Evolutionary conservation across 2,113 vertebrate species (phyloP).

Genomic region (Aegotheles bennettii): DNA sequence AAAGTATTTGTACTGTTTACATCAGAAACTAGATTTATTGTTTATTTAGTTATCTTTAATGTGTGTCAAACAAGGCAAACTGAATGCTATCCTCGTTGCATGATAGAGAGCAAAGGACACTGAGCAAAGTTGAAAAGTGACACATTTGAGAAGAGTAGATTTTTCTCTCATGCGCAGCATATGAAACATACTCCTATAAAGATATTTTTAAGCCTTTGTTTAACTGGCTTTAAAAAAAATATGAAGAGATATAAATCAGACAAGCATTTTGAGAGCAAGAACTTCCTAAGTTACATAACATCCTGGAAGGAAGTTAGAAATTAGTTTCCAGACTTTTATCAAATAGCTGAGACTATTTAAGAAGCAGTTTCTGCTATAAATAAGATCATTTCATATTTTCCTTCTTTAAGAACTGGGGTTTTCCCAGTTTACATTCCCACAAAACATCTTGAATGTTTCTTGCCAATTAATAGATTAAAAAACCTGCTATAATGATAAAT

Average conservation of each 20-base stretch:
- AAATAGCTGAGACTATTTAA: background rate
- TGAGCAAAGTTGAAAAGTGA: background rate
- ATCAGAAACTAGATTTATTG: background rate
- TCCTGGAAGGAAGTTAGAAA: background rate
- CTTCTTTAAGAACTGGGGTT: background rate
- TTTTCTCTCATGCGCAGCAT: background rate
- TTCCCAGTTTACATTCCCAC: background rate
- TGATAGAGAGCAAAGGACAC: conserved; percentile 3
- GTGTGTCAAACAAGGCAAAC: background rate
- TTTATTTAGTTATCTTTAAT: background rate
- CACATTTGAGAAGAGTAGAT: background rate
- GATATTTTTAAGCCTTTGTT: background rate
- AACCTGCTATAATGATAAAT: background rate
- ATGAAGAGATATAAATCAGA: background rate
- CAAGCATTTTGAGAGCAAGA: background rate
- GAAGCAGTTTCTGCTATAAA: background rate
- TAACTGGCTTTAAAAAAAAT: background rate
- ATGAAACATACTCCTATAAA: background rate
- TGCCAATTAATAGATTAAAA: background rate
- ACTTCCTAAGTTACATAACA: background rate
- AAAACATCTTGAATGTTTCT: background rate
- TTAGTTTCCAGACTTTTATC: background rate
- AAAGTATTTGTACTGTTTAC: background rate
- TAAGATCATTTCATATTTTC: fast-evolving
- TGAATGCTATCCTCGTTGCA: background rate